Evolutionary conservation across 2,888 invertebrate species (phyloP), one percentile per base, ranked within the genome.

Genomic region (Belgica antarctica): DNA sequence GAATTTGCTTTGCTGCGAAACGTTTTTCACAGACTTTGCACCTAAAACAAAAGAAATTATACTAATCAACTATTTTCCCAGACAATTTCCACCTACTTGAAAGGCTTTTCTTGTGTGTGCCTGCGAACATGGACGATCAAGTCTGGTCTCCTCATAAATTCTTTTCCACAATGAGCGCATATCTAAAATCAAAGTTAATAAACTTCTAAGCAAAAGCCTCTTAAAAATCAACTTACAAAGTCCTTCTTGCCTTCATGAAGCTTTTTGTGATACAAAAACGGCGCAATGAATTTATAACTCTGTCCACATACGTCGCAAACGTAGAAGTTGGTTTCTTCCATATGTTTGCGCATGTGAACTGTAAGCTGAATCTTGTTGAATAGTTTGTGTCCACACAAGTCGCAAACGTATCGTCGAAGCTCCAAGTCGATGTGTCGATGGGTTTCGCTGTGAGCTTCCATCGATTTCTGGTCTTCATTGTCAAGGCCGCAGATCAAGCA

Each of bases 291-390:
- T 19, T 25, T 22, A 61, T 27, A 61, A 19, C 61, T 61, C 15
- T 27, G 25, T 22, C 61, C 61, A 28, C 61, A 61, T 3, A 61
- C 27, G 3, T 61, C 27, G 24, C 61, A 61, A 19, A 61, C 61
- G 24, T 61, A 61, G 25, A 61, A 61, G n/a, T 61, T 61, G 24
- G 25, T 25, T n/a, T 61, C 61, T n/a, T 61, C n/a, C 25, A 27
- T 28, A n/a, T 61, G 61, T 28, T 24, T 61, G 24, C 27, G 24
- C 61, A 61, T 61, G 27, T 61, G 61, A 17, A 22, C 61, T n/a
- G 4, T 61, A 10, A 61, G 25, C 17, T 61, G 27, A n/a, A 27
- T 24, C 15, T 61, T 61, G 7, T 61, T 61, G 24, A 27, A 24
- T 4, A 61, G n/a, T 61, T n/a, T 17, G 27, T 27, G 61, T 12